Evolutionary conservation across 1,140 invertebrate species (phyloP).

Genomic region (Aphidius gifuensis): DNA sequence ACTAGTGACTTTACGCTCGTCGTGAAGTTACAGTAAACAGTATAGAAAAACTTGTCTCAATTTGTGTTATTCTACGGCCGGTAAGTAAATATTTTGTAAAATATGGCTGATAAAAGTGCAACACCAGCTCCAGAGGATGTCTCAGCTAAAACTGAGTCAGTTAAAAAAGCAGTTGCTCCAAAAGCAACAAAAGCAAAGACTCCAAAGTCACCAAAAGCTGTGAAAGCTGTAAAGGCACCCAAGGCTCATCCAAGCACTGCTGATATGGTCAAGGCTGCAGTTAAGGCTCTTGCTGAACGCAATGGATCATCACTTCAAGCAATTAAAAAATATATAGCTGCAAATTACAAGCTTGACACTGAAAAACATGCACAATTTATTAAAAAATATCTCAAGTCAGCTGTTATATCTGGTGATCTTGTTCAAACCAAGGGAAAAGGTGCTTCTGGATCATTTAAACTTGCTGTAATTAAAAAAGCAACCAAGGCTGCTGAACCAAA

Average conservation of each 20-base stretch:
- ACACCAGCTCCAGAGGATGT: background rate
- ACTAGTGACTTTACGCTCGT: background rate
- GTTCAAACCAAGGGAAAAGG: constrained; percentile 55
- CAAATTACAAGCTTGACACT: constrained; percentile 59
- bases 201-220: constrained; percentile 22
- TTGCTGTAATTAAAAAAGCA: background rate
- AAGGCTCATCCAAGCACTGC: constrained; percentile 52
- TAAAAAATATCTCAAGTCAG: constrained; percentile 59
- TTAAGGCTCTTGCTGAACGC: constrained; percentile 59
- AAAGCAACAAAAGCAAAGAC: constrained; percentile 36
- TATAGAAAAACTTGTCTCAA: background rate
- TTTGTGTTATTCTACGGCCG: no score
- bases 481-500: background rate
- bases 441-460: constrained; percentile 13
- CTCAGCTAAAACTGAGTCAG: background rate
- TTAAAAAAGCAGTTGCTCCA: background rate
- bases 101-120: constrained; percentile 6
- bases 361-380: constrained; percentile 61
- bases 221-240: constrained; percentile 7
- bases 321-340: constrained; percentile 63
- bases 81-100: background rate
- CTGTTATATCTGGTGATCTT: constrained; percentile 56
- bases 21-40: background rate
- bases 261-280: constrained; percentile 60
- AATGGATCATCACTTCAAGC: constrained; percentile 61